Percentiles rank a stretch among this genome's conserved stretches.
phyloP scores from a whole-genome alignment of 2,113 vertebrate genomes.

The Oryctolagus cuniculus region DNA sequence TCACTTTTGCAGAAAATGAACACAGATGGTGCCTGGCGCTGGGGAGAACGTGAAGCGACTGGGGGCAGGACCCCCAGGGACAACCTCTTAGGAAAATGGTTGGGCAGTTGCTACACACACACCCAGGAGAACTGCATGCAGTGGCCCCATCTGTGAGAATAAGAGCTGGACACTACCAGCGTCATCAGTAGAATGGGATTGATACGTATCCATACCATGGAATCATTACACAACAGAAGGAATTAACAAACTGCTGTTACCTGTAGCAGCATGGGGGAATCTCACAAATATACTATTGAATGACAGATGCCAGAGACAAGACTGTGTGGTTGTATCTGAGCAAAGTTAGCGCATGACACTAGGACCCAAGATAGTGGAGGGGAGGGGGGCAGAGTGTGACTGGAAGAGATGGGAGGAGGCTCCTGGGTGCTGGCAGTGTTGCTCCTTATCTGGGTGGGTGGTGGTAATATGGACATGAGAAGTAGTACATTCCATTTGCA shows the following conservation, averaged over 20 bases:
- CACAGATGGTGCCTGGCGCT: not conserved
- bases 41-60: not conserved
- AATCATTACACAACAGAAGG: not conserved
- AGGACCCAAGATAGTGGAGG: not conserved
- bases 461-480: not conserved
- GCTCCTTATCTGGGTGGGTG: not conserved
- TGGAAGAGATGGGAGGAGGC: not conserved
- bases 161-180: slow-evolving; percentile 26
- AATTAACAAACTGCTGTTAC: not conserved
- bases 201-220: not conserved
- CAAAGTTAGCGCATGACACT: not conserved
- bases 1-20: not conserved
- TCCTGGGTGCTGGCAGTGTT: not conserved
- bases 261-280: not conserved
- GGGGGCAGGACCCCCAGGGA: not conserved
- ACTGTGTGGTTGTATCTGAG: not conserved
- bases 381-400: not conserved
- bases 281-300: not conserved
- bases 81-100: not conserved
- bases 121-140: not conserved
- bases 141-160: not conserved
- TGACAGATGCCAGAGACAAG: not conserved
- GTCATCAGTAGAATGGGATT: not conserved
- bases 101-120: not conserved
- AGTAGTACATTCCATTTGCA: too few species aligned